Base-by-base conservation (phyloP, 2,888 invertebrate species). In the Megastigmus dorsalis region DNA sequence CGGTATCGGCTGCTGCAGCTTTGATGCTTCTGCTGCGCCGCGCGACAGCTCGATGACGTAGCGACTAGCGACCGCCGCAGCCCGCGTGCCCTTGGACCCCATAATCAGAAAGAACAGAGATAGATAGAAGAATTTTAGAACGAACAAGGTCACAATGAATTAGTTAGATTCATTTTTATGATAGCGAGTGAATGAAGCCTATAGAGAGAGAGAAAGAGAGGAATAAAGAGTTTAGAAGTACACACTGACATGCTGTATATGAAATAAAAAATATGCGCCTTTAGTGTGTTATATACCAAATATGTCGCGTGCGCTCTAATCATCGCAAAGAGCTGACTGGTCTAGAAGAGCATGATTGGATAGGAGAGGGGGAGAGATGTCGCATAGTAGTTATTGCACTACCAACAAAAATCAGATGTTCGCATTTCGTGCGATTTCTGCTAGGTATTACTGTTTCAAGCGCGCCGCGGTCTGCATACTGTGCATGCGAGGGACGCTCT, bases 351-450 rank as follows among this genome's bases (percentile, higher is more conserved):
- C n/a, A n/a, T n/a, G n/a, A n/a, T n/a, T n/a, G n/a, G n/a, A n/a
- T n/a, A n/a, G n/a, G n/a, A n/a, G n/a, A n/a, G n/a, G n/a, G n/a
- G n/a, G n/a, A n/a, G n/a, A n/a, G n/a, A n/a, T n/a, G n/a, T n/a
- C n/a, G n/a, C n/a, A n/a, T n/a, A n/a, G n/a, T n/a, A n/a, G n/a
- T n/a, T n/a, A n/a, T n/a, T n/a, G n/a, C n/a, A n/a, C 20, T 23
- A 13, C 1, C 54, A 15, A 7, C 18, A 41, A 41, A 62, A 65
- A 65, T 65, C 65, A 54, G 54, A 65, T 54, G 41, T 41, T 45
- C 45, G 30, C 4, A n/a, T n/a, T 50, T 33, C 36, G 36, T 41
- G 30, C 7, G 18, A 26, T 20, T 43, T 55, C 54, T 41, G 36
- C 54, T 55, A 13, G 15, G 20, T 43, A 33, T 30, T 55, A 26